Conservation (phyloP, 2,797 vertebrate species). For the Euphonia xanthogaster region DNA sequence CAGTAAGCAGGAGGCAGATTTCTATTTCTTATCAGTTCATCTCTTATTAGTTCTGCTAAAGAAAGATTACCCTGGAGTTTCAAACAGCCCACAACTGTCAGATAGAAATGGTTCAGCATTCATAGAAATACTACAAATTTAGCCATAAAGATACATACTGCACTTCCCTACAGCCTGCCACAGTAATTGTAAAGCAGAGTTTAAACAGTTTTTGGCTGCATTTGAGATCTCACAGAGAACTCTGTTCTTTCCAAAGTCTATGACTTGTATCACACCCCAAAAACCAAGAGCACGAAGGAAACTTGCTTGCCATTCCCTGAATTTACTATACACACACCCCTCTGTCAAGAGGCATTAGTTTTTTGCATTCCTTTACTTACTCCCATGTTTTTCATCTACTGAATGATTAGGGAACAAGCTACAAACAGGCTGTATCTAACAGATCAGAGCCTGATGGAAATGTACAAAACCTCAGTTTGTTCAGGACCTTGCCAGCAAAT, state of each 20-base stretch:
- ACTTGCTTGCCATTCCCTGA: neutral
- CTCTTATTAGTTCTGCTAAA: neutral
- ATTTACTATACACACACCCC: neutral
- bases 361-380: neutral
- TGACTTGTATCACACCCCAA: neutral
- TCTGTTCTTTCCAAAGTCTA: neutral
- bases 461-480: accelerated
- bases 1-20: neutral
- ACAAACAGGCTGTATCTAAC: neutral
- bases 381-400: neutral
- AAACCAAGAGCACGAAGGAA: neutral
- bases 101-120: neutral
- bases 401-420: neutral
- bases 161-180: neutral
- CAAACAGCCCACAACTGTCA: neutral
- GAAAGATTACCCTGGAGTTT: neutral
- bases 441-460: neutral
- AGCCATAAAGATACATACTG: neutral
- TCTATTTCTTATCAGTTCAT: neutral
- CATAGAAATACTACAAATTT: neutral
- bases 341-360: neutral
- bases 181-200: neutral
- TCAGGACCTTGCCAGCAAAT: neutral
- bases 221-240: neutral
- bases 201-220: neutral